phyloP scores from a whole-genome alignment of 1,140 invertebrate species.

The Argopecten irradians region DNA sequence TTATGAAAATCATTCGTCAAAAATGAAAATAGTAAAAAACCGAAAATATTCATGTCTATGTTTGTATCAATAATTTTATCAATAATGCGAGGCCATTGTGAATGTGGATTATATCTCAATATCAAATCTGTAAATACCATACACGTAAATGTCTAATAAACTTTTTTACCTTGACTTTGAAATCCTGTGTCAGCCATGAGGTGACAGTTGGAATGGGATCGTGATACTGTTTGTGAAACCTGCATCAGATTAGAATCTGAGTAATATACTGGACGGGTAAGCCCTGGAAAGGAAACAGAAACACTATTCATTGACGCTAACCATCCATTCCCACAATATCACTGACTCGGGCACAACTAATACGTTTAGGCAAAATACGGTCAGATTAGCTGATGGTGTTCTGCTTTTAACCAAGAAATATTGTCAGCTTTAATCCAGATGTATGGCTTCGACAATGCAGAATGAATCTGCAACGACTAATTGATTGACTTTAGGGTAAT shows the following conservation, averaged over 20 bases:
- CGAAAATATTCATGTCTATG: too few relatives aligned
- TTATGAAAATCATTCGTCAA: too few relatives aligned
- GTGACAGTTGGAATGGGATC: too few relatives aligned
- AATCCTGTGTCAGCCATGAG: too few relatives aligned
- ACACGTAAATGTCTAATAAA: too few relatives aligned
- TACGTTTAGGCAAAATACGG: slow-evolving; percentile 9
- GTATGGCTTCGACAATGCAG: background rate
- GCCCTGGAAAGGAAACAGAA: background rate
- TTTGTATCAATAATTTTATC: too few relatives aligned
- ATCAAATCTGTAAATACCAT: too few relatives aligned
- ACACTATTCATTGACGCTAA: background rate
- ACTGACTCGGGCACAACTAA: background rate
- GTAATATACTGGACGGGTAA: background rate
- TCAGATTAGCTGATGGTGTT: background rate
- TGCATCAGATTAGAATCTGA: background rate
- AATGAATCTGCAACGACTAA: slow-evolving; percentile 1
- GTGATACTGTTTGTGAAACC: background rate
- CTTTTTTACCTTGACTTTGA: too few relatives aligned
- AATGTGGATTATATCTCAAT: too few relatives aligned
- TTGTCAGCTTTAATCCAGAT: slow-evolving; percentile 21
- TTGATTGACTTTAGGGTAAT: slow-evolving; percentile 11
- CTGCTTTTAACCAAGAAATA: slow-evolving; percentile 17
- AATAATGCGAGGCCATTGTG: too few relatives aligned
- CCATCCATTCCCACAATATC: background rate
- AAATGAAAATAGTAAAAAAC: too few relatives aligned